Evolutionary conservation across 2,888 invertebrate species (phyloP).

Genomic region (Pheosia gnoma): DNA sequence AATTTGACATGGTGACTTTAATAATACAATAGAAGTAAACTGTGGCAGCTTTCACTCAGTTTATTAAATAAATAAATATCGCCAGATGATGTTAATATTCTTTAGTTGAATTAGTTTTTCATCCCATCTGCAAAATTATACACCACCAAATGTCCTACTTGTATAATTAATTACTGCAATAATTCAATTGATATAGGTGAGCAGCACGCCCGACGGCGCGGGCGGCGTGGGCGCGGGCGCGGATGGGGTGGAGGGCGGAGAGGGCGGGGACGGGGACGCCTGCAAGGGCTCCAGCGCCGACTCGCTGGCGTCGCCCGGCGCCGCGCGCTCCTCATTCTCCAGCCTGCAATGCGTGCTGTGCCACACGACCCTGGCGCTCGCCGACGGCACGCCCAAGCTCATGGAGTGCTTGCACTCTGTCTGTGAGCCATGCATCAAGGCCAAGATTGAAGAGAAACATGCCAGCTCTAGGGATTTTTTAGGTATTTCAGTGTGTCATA

Average conservation of each 20-base stretch:
- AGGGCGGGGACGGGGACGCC: constrained; percentile 28
- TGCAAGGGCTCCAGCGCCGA: constrained; percentile 59
- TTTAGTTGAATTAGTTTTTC: too few relatives aligned
- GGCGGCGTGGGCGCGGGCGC: constrained; percentile 26
- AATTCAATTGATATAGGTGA: constrained; percentile 28
- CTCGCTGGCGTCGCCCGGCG: constrained; percentile 68
- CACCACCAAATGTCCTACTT: too few relatives aligned
- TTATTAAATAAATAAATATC: too few relatives aligned
- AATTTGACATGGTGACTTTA: too few relatives aligned
- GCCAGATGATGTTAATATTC: too few relatives aligned
- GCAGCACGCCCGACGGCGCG: constrained; percentile 37
- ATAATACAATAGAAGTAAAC: too few relatives aligned
- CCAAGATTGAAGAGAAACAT: constrained; percentile 84
- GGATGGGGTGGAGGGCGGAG: constrained; percentile 25
- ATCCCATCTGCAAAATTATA: too few relatives aligned
- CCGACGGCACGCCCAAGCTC: constrained; percentile 88
- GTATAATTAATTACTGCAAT: not conserved
- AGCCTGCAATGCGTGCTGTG: constrained; percentile 84
- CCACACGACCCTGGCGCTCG: constrained; percentile 53
- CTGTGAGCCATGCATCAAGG: constrained; percentile 89
- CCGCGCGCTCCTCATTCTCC: constrained; percentile 49
- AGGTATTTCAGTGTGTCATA: constrained; percentile 42
- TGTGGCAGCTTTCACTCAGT: too few relatives aligned
- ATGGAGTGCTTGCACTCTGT: constrained; percentile 95
- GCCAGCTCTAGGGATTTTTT: constrained; percentile 67